Conservation (phyloP, 2,797 vertebrate genomes). For the Oophaga sylvatica region DNA sequence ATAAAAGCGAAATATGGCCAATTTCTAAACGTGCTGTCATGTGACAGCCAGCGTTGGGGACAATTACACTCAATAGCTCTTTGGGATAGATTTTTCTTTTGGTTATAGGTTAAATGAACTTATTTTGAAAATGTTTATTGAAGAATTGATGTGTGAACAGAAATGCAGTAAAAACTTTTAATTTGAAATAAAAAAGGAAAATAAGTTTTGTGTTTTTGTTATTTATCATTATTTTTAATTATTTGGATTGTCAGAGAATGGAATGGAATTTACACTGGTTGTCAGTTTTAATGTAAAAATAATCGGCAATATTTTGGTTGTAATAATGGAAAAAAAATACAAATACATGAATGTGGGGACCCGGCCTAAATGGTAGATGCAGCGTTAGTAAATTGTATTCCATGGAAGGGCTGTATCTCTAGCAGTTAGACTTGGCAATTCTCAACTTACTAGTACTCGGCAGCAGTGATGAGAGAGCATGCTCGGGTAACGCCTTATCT, state of each 20-base stretch:
- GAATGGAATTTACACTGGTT: background rate
- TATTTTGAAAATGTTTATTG: conserved; percentile 53
- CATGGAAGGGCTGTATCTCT: no score
- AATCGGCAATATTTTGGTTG: no score
- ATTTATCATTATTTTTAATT: background rate
- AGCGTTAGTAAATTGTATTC: no score
- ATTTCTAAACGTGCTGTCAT: conserved; percentile 16
- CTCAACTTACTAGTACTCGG: no score
- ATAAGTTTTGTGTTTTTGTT: background rate
- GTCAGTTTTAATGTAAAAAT: background rate
- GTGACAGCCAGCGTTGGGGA: conserved; percentile 8
- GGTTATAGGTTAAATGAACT: conserved; percentile 36
- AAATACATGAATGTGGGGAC: no score
- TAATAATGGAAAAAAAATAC: no score
- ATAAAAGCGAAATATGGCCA: conserved; percentile 50
- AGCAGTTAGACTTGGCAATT: no score
- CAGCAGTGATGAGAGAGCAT: no score
- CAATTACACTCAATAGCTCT: conserved; percentile 32
- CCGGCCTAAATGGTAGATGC: no score
- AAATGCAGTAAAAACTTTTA: conserved; percentile 57
- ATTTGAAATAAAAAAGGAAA: conserved; percentile 56
- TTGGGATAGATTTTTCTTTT: conserved; percentile 32
- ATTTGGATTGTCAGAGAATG: background rate
- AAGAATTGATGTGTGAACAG: conserved; percentile 42
- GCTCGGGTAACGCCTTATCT: no score